A percentile compares a stretch with the other conserved stretches of the same genome.
phyloP scores from a whole-genome alignment of 2,113 vertebrate species.

The Columba livia region DNA sequence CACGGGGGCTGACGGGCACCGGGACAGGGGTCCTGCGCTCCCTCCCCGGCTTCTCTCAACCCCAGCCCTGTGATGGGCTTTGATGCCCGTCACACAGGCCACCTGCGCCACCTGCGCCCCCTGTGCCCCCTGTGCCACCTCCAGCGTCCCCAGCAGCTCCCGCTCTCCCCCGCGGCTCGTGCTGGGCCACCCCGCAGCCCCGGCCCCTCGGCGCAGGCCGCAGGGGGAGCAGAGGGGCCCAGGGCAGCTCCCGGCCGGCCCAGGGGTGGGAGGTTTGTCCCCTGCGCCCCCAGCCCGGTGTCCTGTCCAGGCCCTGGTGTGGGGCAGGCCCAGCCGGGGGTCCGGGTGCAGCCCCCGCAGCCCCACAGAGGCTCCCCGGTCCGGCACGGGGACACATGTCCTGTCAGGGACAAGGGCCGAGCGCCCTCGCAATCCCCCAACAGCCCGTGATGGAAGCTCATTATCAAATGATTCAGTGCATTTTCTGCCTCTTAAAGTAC shows the following conservation, averaged over 20 bases:
- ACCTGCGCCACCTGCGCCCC: accelerated
- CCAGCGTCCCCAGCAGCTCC: accelerated
- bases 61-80: neutral
- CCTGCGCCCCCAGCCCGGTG: no score
- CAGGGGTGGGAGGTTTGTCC: no score
- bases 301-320: neutral
- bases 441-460: neutral
- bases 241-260: no score
- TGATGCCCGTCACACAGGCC: neutral
- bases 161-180: accelerated
- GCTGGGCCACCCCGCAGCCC: neutral
- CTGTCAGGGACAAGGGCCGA: neutral
- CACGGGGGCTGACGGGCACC: neutral
- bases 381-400: accelerated
- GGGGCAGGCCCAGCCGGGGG: neutral
- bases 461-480: slow-evolving; percentile 12
- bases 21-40: neutral
- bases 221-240: neutral
- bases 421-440: neutral
- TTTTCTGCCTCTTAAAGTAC: slow-evolving; percentile 50
- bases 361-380: neutral
- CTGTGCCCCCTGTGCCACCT: accelerated
- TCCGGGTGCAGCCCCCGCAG: neutral
- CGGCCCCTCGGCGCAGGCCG: accelerated
- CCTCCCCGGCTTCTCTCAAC: neutral